Conservation (phyloP, 2,888 invertebrate genomes). For the Drosophila histrio region DNA sequence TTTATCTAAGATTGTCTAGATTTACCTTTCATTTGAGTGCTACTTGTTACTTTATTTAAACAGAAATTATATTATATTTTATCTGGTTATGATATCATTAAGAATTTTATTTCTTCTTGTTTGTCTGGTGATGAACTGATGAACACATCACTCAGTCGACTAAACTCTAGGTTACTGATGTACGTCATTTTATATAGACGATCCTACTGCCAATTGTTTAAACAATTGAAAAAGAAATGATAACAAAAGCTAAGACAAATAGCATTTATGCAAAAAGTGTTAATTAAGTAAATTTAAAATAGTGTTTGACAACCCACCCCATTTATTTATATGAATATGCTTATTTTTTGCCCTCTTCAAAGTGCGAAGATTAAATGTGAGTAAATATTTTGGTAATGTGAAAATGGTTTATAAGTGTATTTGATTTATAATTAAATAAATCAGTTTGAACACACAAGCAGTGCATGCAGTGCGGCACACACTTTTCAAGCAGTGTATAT, state of each 20-base stretch:
- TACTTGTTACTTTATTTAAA: background rate
- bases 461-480: too few relatives aligned
- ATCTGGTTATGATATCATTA: background rate
- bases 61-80: background rate
- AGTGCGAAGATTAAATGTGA: too few relatives aligned
- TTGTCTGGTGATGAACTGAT: background rate
- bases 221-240: background rate
- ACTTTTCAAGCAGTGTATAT: too few relatives aligned
- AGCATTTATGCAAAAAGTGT: too few relatives aligned
- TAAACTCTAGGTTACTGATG: background rate
- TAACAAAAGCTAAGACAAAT: background rate
- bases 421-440: too few relatives aligned
- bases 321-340: too few relatives aligned
- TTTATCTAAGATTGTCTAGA: background rate
- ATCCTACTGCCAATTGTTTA: background rate
- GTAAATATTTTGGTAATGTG: too few relatives aligned
- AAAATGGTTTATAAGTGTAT: too few relatives aligned
- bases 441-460: too few relatives aligned
- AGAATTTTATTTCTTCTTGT: background rate
- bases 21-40: background rate
- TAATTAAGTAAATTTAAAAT: too few relatives aligned
- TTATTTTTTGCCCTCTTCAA: too few relatives aligned
- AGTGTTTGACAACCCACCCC: too few relatives aligned
- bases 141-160: background rate
- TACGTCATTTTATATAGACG: background rate